Conservation (phyloP, 2,797 vertebrate genomes). For the Podarcis lilfordi region DNA sequence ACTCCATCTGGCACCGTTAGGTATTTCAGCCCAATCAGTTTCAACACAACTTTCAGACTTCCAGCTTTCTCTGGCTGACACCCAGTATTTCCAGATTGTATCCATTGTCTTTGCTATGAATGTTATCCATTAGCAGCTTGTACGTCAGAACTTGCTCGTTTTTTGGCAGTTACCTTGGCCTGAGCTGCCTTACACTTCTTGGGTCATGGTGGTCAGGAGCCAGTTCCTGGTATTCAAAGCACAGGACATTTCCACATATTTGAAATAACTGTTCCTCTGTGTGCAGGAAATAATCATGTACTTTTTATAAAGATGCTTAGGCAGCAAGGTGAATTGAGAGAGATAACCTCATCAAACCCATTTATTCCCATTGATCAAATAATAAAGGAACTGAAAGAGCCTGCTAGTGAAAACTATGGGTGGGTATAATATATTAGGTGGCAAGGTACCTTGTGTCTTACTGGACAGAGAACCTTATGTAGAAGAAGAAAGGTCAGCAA, state of each 20-base stretch:
- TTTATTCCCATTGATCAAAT: background rate
- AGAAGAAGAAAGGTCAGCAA: background rate
- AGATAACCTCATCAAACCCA: slow-evolving; percentile 5
- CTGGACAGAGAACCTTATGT: slow-evolving; percentile 25
- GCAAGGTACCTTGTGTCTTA: slow-evolving; percentile 26
- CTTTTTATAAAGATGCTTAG: slow-evolving; percentile 8
- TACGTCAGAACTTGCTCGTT: background rate
- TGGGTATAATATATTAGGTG: background rate
- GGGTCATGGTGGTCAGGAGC: background rate
- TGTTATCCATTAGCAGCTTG: slow-evolving; percentile 22
- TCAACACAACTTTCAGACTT: background rate
- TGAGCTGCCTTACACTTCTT: background rate
- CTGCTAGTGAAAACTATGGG: slow-evolving; percentile 34
- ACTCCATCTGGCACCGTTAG: background rate
- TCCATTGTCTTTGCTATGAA: background rate
- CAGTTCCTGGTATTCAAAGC: slow-evolving; percentile 35
- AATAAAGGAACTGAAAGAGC: slow-evolving; percentile 19
- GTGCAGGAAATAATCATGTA: background rate
- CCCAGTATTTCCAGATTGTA: slow-evolving; percentile 16
- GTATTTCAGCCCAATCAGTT: background rate
- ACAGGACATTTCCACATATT: slow-evolving; percentile 15
- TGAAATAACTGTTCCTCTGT: background rate
- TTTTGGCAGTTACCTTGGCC: background rate
- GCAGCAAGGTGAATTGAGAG: slow-evolving; percentile 22
- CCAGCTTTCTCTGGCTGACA: slow-evolving; percentile 1